phyloP scores from a whole-genome alignment of 2,888 invertebrate genomes.

The Melolontha melolontha region DNA sequence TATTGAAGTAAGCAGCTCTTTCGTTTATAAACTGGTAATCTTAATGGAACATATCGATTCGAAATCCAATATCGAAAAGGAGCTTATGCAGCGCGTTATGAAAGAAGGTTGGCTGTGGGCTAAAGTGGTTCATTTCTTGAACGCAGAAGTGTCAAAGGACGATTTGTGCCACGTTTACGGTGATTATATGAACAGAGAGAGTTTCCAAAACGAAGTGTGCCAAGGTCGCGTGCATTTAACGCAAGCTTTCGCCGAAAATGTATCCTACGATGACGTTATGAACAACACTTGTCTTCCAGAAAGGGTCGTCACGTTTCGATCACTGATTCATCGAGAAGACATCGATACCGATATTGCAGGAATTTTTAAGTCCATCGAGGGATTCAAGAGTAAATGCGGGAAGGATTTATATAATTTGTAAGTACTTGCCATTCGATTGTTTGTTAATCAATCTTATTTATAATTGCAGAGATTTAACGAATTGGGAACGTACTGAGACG shows the following conservation, averaged over 20 bases:
- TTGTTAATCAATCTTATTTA: not conserved
- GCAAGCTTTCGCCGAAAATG: slow-evolving; percentile 56
- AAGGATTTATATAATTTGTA: slow-evolving; percentile 36
- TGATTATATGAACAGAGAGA: slow-evolving; percentile 48
- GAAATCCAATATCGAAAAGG: slow-evolving; percentile 50
- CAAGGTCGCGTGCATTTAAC: slow-evolving; percentile 55
- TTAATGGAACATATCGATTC: slow-evolving; percentile 53
- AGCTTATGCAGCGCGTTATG: slow-evolving; percentile 49
- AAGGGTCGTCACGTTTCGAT: slow-evolving; percentile 54
- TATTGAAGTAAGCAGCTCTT: slow-evolving; percentile 50
- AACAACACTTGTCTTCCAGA: slow-evolving; percentile 51
- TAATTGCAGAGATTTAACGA: slow-evolving; percentile 55
- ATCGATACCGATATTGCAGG: slow-evolving; percentile 61
- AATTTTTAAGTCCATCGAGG: slow-evolving; percentile 55
- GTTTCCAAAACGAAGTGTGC: slow-evolving; percentile 41
- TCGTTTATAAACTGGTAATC: slow-evolving; percentile 56
- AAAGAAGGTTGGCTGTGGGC: slow-evolving; percentile 57
- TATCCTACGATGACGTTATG: slow-evolving; percentile 52
- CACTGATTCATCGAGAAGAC: slow-evolving; percentile 56
- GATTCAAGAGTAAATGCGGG: slow-evolving; percentile 44
- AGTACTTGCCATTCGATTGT: slow-evolving; percentile 8
- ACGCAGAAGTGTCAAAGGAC: slow-evolving; percentile 50
- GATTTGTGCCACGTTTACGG: slow-evolving; percentile 48
- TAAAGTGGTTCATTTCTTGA: slow-evolving; percentile 53
- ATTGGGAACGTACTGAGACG: slow-evolving; percentile 60